phyloP scores from a whole-genome alignment of 2,113 vertebrate genomes.

The Otolemur garnettii region DNA sequence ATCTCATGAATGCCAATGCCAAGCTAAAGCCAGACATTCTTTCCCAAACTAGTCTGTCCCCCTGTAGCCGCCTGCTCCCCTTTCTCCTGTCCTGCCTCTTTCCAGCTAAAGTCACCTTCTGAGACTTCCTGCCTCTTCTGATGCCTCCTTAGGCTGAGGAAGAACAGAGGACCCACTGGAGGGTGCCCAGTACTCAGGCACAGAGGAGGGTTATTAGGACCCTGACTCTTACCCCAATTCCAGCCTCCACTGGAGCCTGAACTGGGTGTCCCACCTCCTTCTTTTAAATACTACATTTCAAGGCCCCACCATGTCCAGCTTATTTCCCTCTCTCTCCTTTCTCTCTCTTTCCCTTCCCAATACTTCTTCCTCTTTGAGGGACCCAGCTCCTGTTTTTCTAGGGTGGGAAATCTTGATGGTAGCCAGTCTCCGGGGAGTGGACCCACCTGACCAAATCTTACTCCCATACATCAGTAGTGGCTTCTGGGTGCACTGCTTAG shows the following conservation, averaged over 20 bases:
- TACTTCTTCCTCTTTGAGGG: not conserved
- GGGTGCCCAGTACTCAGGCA: not conserved
- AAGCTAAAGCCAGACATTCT: not conserved
- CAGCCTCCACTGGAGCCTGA: not conserved
- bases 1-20: not conserved
- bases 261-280: not conserved
- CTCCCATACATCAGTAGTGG: not conserved
- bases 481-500: not conserved
- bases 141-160: not conserved
- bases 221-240: not conserved
- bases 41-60: not conserved
- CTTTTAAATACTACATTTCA: conserved; percentile 3
- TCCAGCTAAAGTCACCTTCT: not conserved
- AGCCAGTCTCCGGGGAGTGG: not conserved
- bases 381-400: not conserved
- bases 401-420: not conserved
- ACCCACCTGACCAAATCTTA: not conserved
- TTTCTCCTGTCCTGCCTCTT: not conserved
- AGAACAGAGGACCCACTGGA: conserved; percentile 15
- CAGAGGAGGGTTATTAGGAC: not conserved
- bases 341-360: not conserved
- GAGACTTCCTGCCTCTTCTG: not conserved
- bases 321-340: not conserved
- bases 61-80: not conserved
- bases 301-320: accelerated